Conservation (phyloP, 2,113 vertebrate genomes). For the Heterotis niloticus region DNA sequence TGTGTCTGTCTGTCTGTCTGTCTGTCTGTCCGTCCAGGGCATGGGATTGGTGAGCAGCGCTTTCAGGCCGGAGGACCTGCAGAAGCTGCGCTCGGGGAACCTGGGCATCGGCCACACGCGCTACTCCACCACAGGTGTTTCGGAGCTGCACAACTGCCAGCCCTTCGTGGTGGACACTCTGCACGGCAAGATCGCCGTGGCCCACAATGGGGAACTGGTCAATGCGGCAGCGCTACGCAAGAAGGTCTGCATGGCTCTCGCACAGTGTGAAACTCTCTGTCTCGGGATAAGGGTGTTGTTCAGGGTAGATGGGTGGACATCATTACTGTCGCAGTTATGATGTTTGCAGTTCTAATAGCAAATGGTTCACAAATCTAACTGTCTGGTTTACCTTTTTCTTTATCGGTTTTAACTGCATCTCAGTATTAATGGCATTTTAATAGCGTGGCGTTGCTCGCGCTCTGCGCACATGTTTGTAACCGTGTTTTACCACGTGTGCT, state of each 20-base stretch:
- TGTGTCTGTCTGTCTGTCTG: not conserved
- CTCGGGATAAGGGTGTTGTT: too few species aligned
- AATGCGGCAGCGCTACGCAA: slow-evolving; percentile 79
- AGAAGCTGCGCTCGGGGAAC: slow-evolving; percentile 85
- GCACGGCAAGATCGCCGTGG: slow-evolving; percentile 92
- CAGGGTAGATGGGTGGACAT: too few species aligned
- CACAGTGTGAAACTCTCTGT: too few species aligned
- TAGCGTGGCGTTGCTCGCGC: not conserved
- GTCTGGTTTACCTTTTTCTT: too few species aligned
- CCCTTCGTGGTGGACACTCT: slow-evolving; percentile 97
- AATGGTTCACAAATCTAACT: too few species aligned
- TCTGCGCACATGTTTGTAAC: not conserved
- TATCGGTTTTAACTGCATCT: not conserved
- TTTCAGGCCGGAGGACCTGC: slow-evolving; percentile 82
- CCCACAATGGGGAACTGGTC: slow-evolving; percentile 92
- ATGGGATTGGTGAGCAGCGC: slow-evolving; percentile 90
- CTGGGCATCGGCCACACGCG: slow-evolving; percentile 94
- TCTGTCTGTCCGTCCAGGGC: slow-evolving; percentile 61
- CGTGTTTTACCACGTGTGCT: not conserved
- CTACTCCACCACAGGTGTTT: slow-evolving; percentile 90
- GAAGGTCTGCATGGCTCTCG: slow-evolving; percentile 54
- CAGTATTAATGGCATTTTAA: not conserved
- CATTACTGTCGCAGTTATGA: too few species aligned
- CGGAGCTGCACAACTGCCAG: slow-evolving; percentile 95
- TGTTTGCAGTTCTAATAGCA: too few species aligned